Evolutionary conservation across 2,888 invertebrate genomes (phyloP).

Genomic region (Erebia palarica): DNA sequence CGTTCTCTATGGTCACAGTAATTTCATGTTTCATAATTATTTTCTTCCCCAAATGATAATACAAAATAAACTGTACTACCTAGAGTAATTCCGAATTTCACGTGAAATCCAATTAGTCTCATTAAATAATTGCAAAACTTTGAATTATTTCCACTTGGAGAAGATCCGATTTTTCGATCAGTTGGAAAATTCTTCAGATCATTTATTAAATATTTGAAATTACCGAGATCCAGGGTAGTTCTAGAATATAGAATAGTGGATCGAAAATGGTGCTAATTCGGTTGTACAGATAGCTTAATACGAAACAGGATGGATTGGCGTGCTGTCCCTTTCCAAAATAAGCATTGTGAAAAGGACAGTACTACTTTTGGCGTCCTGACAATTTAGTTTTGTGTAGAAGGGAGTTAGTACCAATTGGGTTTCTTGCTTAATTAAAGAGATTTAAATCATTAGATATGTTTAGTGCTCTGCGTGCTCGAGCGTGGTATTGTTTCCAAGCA

Average conservation of each 20-base stretch:
- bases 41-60: neutral
- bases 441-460: neutral
- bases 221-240: neutral
- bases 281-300: neutral
- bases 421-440: neutral
- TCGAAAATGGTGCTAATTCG: neutral
- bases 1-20: constrained; percentile 2
- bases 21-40: constrained; percentile 4
- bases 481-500: too few relatives aligned
- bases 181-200: neutral
- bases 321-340: neutral
- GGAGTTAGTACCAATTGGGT: neutral
- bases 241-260: neutral
- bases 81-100: neutral
- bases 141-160: neutral
- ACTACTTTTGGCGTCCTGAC: neutral
- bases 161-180: neutral
- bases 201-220: neutral
- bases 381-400: neutral
- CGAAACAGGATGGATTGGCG: neutral
- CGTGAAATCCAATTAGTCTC: neutral
- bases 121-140: neutral
- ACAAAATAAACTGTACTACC: neutral
- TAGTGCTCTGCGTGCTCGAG: too few relatives aligned
- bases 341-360: neutral